Conservation (phyloP, 2,113 vertebrate genomes). For the Laterallus jamaicensis region DNA sequence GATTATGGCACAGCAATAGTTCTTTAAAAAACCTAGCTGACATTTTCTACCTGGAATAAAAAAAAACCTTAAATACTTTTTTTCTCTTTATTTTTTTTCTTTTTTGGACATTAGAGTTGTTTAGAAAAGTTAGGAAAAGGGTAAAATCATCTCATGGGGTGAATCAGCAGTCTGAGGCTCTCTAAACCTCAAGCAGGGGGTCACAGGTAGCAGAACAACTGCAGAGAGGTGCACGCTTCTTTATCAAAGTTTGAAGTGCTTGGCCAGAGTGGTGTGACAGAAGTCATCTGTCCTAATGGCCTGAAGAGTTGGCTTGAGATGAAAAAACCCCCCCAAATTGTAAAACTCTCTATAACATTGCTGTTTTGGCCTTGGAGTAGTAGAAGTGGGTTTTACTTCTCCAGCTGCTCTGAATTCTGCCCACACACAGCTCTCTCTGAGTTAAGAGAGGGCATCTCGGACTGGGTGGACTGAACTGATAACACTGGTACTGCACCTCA, state of each 20-base stretch:
- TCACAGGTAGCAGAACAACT: background rate
- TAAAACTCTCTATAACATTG: background rate
- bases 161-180: background rate
- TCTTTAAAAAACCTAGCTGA: background rate
- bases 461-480: background rate
- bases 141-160: background rate
- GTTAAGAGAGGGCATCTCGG: background rate
- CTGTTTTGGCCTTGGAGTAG: background rate
- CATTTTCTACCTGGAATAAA: background rate
- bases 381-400: background rate
- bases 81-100: background rate
- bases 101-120: background rate
- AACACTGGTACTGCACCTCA: background rate
- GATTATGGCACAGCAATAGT: background rate
- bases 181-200: background rate
- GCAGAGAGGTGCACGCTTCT: background rate
- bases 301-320: background rate
- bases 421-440: background rate
- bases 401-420: background rate
- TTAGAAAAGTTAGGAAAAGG: background rate
- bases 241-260: fast-evolving
- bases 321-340: background rate
- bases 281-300: background rate
- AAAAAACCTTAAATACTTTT: background rate
- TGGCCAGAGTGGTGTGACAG: background rate